Evolutionary conservation across 2,797 vertebrate species (phyloP).

Genomic region (Numenius phaeopus): DNA sequence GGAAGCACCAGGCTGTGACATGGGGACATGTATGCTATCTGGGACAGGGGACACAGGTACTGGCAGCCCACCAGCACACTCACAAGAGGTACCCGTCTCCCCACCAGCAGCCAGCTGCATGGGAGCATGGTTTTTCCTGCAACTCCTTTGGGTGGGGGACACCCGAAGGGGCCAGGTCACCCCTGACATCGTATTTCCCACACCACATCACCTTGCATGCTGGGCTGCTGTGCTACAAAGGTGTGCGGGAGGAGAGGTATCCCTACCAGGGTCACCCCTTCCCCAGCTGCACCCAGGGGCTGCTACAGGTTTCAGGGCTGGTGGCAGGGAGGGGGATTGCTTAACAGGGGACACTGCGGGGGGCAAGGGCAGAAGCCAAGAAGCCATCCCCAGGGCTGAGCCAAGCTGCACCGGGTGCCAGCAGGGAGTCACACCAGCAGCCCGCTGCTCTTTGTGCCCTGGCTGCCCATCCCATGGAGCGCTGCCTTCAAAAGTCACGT

Average conservation of each 20-base stretch:
- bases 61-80: rapidly evolving
- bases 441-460: neutral
- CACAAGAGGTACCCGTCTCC: rapidly evolving
- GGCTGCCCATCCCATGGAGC: neutral
- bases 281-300: neutral
- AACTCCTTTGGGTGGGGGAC: neutral
- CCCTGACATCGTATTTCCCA: neutral
- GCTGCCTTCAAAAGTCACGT: neutral
- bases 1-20: neutral
- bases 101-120: neutral
- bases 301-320: neutral
- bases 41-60: rapidly evolving
- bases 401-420: neutral
- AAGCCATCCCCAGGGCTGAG: neutral
- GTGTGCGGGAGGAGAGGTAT: rapidly evolving
- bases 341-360: neutral
- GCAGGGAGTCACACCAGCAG: neutral
- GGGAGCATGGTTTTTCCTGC: neutral
- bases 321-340: neutral
- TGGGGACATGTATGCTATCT: rapidly evolving
- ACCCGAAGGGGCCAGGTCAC: neutral
- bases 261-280: neutral
- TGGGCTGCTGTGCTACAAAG: neutral
- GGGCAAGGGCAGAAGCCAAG: neutral
- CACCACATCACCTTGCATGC: neutral